Evolutionary conservation across 1,140 invertebrate species (phyloP).

Genomic region (Oncopodura yosiiana): DNA sequence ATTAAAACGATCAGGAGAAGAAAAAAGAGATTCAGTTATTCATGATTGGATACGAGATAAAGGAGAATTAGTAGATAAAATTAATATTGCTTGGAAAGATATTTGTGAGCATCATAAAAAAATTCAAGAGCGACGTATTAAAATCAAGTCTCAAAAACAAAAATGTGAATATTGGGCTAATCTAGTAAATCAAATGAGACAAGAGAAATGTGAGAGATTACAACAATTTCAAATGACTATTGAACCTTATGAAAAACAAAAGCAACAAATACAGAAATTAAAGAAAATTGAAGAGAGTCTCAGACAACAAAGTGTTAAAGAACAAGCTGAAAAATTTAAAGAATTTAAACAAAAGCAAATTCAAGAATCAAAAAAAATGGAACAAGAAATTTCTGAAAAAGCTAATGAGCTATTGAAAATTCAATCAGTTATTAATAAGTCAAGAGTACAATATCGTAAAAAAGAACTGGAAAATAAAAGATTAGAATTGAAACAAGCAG

Average conservation of each 20-base stretch:
- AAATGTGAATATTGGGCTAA: conserved; percentile 18
- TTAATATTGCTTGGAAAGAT: conserved; percentile 26
- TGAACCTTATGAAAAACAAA: conserved; percentile 13
- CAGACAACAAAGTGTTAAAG: background rate
- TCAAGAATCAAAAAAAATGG: background rate
- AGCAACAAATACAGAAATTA: conserved; percentile 1
- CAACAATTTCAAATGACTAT: conserved; percentile 5
- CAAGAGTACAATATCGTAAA: conserved; percentile 6
- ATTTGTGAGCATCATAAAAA: conserved; percentile 12
- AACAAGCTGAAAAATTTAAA: conserved; percentile 1
- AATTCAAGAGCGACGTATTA: conserved; percentile 7
- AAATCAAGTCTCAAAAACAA: conserved; percentile 12
- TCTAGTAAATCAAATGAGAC: conserved; percentile 16
- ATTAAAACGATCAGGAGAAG: conserved; percentile 21
- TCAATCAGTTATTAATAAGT: background rate
- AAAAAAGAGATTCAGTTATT: conserved; percentile 12
- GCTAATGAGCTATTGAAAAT: background rate
- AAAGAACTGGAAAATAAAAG: conserved; percentile 12
- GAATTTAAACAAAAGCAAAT: conserved; percentile 3
- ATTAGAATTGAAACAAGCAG: background rate
- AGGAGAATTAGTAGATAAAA: conserved; percentile 21
- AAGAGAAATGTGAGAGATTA: conserved; percentile 22
- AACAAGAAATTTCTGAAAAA: conserved; percentile 3
- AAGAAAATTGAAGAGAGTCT: conserved; percentile 1
- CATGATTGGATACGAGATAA: conserved; percentile 28